These are phyloP conservation scores for Chrysotoxum bicinctum DNA, from an alignment of 2,888 invertebrate genomes.

Conservation along the genomic window DNA sequence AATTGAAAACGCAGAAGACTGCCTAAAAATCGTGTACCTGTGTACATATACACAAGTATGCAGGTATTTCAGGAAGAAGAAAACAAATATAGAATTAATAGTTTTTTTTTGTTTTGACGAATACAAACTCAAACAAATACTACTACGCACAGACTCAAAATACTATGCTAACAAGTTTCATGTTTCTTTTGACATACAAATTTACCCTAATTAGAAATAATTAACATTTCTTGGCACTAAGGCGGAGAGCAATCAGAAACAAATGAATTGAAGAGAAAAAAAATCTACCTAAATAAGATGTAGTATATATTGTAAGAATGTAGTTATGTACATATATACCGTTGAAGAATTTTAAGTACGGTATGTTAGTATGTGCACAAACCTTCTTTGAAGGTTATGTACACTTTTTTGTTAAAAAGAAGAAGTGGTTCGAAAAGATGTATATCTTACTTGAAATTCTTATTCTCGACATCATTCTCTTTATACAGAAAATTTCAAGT, in stretches of 20 bases:
- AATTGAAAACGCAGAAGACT: slow-evolving; percentile 45
- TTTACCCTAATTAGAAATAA: slow-evolving; percentile 65
- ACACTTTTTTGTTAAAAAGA: background rate
- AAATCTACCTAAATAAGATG: background rate
- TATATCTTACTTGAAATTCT: slow-evolving; percentile 21
- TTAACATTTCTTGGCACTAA: slow-evolving; percentile 61
- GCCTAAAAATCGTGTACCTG: background rate
- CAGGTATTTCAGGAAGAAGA: slow-evolving; percentile 8
- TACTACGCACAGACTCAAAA: background rate
- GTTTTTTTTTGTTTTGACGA: background rate
- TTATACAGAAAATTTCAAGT: slow-evolving; percentile 15
- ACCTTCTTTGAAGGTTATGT: slow-evolving; percentile 11
- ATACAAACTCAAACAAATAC: background rate
- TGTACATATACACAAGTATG: background rate
- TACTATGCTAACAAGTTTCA: slow-evolving; percentile 12
- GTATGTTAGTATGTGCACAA: background rate
- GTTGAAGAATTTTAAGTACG: background rate
- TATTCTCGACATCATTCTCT: slow-evolving; percentile 17
- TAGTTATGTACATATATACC: background rate
- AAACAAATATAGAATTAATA: slow-evolving; percentile 53
- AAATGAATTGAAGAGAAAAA: slow-evolving; percentile 4
- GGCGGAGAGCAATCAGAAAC: slow-evolving; percentile 13
- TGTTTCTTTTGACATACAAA: slow-evolving; percentile 61
- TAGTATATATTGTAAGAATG: background rate
- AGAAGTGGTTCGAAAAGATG: slow-evolving; percentile 26